Base-by-base conservation (phyloP, 1,140 invertebrate genomes). In the Zaprionus taronus region DNA sequence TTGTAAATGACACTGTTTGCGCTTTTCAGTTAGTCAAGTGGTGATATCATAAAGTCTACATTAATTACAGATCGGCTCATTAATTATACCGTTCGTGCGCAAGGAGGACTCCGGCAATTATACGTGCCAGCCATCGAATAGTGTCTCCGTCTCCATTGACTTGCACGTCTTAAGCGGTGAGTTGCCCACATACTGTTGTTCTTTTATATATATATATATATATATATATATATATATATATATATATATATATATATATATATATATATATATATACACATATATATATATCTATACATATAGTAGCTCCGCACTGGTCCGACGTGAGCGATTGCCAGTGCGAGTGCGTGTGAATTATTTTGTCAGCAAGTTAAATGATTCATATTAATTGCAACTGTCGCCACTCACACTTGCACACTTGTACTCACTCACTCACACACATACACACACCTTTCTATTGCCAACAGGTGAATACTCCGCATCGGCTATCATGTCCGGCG, bases 81-180 rank as follows among this genome's bases (percentile, higher is more conserved):
- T 97, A 72, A 94, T 95, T 70, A 97, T 98, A 91, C 96, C 96
- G 91, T 95, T 96, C 83, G 91, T 93, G 68, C 91, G 83, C 17
- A 93, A 93, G 68, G 86, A 86, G 74, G 92, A 93, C 57, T 92
- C 92, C 36, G 92, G 92, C 26, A 93, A 93, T 69, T 93, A 92
- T 76, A 92, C 92, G 62, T 93, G 92, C 77, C 89, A 90, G 76
- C 92, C 92, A 26, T 92, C 92, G 63, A 93, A 93, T 55, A 93
- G 92, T 65, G 85, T 80, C 66, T 80, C 91, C 38, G 87, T 93
- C 22, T 91, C 81, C 34, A 91, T 93, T 62, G 87, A 91, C 76
- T 73, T 93, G 71, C 92, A 93, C 77, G 92, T 93, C 26, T 74
- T 93, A 12, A 93, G 91, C 74, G 92, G 92, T 93, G 73, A 92